Evolutionary conservation across 2,113 vertebrate genomes (phyloP).

Genomic region (Phasianus colchicus): DNA sequence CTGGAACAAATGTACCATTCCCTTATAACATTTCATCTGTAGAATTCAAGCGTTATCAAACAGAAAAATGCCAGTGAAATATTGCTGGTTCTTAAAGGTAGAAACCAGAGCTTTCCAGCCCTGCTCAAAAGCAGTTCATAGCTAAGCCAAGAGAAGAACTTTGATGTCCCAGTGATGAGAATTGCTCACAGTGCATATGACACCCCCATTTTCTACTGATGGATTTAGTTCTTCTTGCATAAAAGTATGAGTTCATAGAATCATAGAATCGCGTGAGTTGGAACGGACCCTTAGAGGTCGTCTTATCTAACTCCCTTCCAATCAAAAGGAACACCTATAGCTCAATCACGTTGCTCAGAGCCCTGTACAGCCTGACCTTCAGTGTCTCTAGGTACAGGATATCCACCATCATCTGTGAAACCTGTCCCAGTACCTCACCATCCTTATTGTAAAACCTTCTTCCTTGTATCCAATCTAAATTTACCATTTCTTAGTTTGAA

Average conservation of each 20-base stretch:
- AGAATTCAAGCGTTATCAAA: background rate
- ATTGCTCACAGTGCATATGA: background rate
- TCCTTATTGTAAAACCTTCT: no score
- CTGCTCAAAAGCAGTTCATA: background rate
- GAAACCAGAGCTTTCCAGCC: background rate
- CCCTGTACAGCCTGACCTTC: no score
- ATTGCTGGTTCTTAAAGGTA: fast-evolving
- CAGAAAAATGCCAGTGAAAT: background rate
- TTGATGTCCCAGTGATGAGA: background rate
- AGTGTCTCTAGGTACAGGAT: no score
- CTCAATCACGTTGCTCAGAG: no score
- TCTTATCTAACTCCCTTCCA: no score
- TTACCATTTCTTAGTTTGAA: no score
- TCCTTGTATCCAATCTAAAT: no score
- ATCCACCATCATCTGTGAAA: no score
- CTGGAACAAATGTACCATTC: background rate
- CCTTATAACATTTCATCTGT: background rate
- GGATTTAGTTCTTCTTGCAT: background rate
- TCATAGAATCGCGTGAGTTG: no score
- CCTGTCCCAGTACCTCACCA: no score
- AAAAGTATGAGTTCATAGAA: background rate
- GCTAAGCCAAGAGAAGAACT: background rate
- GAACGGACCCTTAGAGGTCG: no score
- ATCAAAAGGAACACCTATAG: no score
- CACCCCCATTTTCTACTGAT: background rate